Base-by-base conservation (phyloP, 2,888 invertebrate species). In the Eristalis intricaria region DNA sequence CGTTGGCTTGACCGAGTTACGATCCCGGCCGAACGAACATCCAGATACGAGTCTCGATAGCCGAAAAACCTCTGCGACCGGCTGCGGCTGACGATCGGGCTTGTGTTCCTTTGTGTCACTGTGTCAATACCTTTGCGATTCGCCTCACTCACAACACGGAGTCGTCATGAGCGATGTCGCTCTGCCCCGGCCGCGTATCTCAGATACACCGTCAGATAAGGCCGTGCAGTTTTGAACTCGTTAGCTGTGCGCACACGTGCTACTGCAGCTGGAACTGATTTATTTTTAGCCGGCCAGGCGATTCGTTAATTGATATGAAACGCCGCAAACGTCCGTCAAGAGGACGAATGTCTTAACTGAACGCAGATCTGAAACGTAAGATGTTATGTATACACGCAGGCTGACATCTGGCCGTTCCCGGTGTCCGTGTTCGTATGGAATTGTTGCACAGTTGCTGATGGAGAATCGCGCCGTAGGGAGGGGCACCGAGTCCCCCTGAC, bases 1-100 rank as follows among this genome's bases (percentile, higher is more conserved):
- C 50, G 19, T 70, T 56, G 60, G 19, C 43, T 29, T 86, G 86
- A 83, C 86, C 83, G 86, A 83, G 70, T 82, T 50, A 50, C 50
- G 19, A 50, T 50, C 32, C 32, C 32, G 32, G 10, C 40, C n/a
- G n/a, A n/a, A n/a, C n/a, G n/a, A n/a, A 23, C 63, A 75, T 11
- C 40, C 56, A 76, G 79, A 84, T 78, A 63, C 19, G 22, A 26
- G 38, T 32, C 19, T 70, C 15, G 84, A 84, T 84, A 80, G 77
- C 76, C 77, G 66, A 77, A 81, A 85, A 84, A 78, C 69, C 32
- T 74, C 60, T 69, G 5, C 40, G 43, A 60, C 64, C 40, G 50
- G 26, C 26, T 22, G 40, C 40, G 50, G 26, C 26, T 22, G 40
- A 74, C 74, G 19, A 50, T 19, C 19, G 0, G 2, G 2, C 50